Percentiles rank a stretch among this genome's conserved stretches.
phyloP scores from a whole-genome alignment of 2,797 vertebrate genomes.

The Lepilemur septentrionalis region DNA sequence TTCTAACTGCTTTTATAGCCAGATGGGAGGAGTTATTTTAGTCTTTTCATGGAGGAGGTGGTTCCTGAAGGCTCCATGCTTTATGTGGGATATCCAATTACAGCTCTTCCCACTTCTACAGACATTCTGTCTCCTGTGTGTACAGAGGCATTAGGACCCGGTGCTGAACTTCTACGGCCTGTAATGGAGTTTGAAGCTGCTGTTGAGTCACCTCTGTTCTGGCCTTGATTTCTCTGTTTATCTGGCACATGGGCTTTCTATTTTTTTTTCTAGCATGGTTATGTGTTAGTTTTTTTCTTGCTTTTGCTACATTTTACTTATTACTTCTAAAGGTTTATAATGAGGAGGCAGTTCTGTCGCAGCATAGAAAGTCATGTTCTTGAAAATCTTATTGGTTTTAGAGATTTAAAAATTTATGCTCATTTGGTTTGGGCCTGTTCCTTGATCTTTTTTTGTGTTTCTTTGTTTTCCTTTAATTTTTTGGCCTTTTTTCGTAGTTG shows the following conservation, averaged over 20 bases:
- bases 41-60: background rate
- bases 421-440: background rate
- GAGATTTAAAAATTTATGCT: background rate
- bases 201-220: background rate
- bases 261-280: background rate
- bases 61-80: background rate
- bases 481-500: background rate
- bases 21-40: background rate
- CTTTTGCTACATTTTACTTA: background rate
- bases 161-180: background rate
- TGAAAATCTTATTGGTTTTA: background rate
- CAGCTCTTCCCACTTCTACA: background rate
- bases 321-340: background rate
- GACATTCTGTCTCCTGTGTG: background rate
- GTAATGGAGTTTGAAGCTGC: background rate
- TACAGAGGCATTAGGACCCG: background rate
- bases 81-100: background rate
- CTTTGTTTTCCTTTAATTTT: background rate
- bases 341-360: background rate
- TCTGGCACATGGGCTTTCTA: background rate
- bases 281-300: background rate
- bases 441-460: slow-evolving; percentile 11
- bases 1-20: background rate
- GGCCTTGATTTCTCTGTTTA: background rate
- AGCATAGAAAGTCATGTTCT: background rate